Evolutionary conservation across 2,113 vertebrate species (phyloP).

Genomic region (Orthochromis indermauri): DNA sequence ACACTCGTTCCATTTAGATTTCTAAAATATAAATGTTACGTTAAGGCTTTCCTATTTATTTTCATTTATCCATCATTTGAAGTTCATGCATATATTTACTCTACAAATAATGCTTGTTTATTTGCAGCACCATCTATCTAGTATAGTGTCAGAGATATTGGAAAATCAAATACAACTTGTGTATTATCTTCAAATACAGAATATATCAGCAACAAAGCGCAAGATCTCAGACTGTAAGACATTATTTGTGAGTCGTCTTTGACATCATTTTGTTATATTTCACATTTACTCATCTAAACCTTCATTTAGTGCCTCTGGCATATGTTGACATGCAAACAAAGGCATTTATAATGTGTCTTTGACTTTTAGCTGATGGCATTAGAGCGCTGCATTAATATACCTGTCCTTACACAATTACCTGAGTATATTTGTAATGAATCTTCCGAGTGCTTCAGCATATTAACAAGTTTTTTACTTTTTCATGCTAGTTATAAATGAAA

Average conservation of each 20-base stretch:
- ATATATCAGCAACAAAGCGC: slow-evolving; percentile 55
- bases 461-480: background rate
- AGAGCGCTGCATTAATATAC: slow-evolving; percentile 38
- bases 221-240: slow-evolving; percentile 45
- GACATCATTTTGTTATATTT: slow-evolving; percentile 55
- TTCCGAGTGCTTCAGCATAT: background rate
- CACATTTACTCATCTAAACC: slow-evolving; percentile 62
- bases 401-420: slow-evolving; percentile 5
- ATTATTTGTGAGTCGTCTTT: slow-evolving; percentile 38
- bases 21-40: slow-evolving; percentile 62
- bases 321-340: slow-evolving; percentile 55
- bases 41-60: slow-evolving; percentile 60
- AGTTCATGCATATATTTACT: slow-evolving; percentile 67
- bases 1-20: slow-evolving; percentile 63
- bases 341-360: slow-evolving; percentile 39
- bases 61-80: slow-evolving; percentile 67
- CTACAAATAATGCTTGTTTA: slow-evolving; percentile 68
- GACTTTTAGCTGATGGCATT: slow-evolving; percentile 45
- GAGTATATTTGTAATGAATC: background rate
- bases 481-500: background rate
- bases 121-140: slow-evolving; percentile 49
- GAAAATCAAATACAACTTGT: slow-evolving; percentile 64
- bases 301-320: slow-evolving; percentile 54
- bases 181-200: slow-evolving; percentile 58
- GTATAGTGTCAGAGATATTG: slow-evolving; percentile 43